Evolutionary conservation across 1,140 invertebrate genomes (phyloP).

Genomic region (Trichogramma pretiosum): DNA sequence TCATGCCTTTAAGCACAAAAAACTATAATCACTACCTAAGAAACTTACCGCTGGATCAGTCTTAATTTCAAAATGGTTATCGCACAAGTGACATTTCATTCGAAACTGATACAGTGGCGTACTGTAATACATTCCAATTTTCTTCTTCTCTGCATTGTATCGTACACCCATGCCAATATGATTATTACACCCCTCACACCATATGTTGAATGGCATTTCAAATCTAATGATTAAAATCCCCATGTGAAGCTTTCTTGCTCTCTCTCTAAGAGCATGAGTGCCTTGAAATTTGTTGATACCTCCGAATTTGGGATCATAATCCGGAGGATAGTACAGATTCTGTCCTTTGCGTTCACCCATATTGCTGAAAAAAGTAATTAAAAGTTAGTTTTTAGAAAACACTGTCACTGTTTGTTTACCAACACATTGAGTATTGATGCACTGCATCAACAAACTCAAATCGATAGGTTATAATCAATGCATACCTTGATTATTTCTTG

Average conservation of each 20-base stretch:
- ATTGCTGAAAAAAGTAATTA: constrained; percentile 8
- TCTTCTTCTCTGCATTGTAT: constrained; percentile 98
- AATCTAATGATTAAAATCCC: constrained; percentile 98
- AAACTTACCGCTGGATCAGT: constrained; percentile 88
- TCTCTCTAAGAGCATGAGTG: constrained; percentile 90
- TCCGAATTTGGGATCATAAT: constrained; percentile 89
- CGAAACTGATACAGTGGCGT: constrained; percentile 96
- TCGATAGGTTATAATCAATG: no score
- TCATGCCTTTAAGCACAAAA: background rate
- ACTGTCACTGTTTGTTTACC: no score
- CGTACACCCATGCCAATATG: constrained; percentile 98
- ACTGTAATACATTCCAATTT: constrained; percentile 97
- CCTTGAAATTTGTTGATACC: constrained; percentile 91
- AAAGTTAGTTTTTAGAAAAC: no score
- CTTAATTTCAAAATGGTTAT: constrained; percentile 97
- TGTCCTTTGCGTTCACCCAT: constrained; percentile 98
- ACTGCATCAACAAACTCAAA: no score
- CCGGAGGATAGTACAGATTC: constrained; percentile 97
- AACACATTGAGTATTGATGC: no score
- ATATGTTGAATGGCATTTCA: constrained; percentile 99
- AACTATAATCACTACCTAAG: constrained; percentile 7
- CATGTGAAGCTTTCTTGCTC: constrained; percentile 86
- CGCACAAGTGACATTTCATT: constrained; percentile 99
- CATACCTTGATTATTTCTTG: no score
- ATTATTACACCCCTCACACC: constrained; percentile 96